Conservation (phyloP, 2,113 vertebrate genomes). For the Heliornis fulica region DNA sequence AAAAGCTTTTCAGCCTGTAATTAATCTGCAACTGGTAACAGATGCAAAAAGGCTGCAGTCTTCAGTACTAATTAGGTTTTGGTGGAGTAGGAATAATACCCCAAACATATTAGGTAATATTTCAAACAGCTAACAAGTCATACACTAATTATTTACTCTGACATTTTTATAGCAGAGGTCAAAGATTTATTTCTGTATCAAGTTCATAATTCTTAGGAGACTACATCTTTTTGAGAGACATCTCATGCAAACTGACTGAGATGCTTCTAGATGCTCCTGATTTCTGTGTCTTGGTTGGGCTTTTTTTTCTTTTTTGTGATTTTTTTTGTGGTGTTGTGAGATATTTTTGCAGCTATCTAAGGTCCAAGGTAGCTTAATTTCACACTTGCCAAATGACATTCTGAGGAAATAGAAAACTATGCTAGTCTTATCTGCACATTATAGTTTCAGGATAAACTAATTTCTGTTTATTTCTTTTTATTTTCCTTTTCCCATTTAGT, state of each 20-base stretch:
- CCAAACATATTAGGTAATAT: not conserved
- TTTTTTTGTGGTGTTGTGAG: not conserved
- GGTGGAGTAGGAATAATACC: not conserved
- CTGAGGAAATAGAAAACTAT: not conserved
- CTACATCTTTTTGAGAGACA: not conserved
- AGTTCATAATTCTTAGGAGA: not conserved
- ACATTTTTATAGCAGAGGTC: not conserved
- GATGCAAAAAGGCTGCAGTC: not conserved
- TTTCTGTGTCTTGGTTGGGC: not conserved
- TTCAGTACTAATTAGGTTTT: not conserved
- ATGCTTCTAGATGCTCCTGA: not conserved
- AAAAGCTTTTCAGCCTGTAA: constrained; percentile 10
- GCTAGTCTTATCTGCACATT: not conserved
- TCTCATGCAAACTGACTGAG: not conserved
- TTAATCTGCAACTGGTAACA: not conserved
- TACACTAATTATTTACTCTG: not conserved
- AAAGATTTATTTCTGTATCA: not conserved
- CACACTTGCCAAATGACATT: not conserved
- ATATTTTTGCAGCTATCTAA: not conserved
- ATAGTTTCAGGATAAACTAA: not conserved
- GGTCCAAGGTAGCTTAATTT: not conserved
- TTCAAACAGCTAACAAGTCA: not conserved
- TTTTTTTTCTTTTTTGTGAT: not conserved
- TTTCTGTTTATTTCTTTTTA: not conserved
- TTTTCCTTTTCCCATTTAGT: not conserved